A percentile compares a stretch with the other conserved stretches of the same genome.
These are phyloP conservation scores for Pseudochirops cupreus DNA, from an alignment of 2,797 vertebrate genomes.

Conservation along the genomic window DNA sequence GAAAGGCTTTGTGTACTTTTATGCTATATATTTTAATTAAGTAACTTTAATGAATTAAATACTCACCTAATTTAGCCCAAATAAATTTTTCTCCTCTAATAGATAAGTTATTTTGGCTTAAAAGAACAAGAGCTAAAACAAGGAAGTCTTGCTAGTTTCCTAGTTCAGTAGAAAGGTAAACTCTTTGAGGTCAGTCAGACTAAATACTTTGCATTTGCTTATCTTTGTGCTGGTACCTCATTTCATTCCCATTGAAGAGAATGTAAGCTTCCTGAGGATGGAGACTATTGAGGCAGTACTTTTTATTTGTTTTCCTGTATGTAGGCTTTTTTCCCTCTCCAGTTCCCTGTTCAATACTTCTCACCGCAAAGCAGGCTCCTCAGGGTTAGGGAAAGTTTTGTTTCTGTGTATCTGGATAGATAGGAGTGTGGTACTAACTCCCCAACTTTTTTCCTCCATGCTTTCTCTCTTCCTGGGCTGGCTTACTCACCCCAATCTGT, in stretches of 20 bases:
- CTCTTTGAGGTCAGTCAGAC: background rate
- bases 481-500: background rate
- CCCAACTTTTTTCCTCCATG: background rate
- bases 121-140: slow-evolving; percentile 11
- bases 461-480: no score
- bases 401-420: background rate
- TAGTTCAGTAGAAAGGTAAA: background rate
- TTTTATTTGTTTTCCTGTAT: background rate
- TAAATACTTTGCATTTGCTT: background rate
- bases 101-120: slow-evolving; percentile 50
- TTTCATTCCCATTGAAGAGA: background rate
- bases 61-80: slow-evolving; percentile 55
- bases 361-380: background rate
- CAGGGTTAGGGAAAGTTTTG: background rate
- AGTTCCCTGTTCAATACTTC: background rate
- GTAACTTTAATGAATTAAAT: background rate
- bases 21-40: background rate
- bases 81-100: slow-evolving; percentile 53
- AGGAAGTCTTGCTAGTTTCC: background rate
- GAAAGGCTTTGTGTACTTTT: background rate
- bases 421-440: background rate
- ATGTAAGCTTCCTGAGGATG: background rate
- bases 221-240: background rate
- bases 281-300: background rate
- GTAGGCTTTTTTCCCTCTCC: background rate